phyloP scores from a whole-genome alignment of 1,140 invertebrate species.

The Plutomurus gul region DNA sequence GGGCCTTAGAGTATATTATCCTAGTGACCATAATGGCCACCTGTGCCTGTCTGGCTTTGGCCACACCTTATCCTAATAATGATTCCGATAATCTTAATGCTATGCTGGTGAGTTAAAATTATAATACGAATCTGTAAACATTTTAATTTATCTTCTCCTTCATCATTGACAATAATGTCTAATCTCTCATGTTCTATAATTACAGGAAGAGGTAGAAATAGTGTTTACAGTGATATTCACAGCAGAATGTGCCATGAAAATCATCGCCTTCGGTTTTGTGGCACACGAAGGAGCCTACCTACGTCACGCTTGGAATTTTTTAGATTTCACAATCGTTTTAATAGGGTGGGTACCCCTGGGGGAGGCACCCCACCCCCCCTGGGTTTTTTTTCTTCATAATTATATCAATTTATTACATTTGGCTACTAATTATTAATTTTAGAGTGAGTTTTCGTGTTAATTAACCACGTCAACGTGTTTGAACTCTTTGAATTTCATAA shows the following conservation, averaged over 20 bases:
- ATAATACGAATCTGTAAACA: background rate
- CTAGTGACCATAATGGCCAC: slow-evolving; percentile 98
- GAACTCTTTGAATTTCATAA: too few species aligned
- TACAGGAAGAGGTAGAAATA: slow-evolving; percentile 97
- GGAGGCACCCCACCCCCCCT: too few species aligned
- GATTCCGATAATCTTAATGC: slow-evolving; percentile 95
- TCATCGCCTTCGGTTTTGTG: slow-evolving; percentile 96
- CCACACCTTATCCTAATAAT: slow-evolving; percentile 92
- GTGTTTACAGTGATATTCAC: slow-evolving; percentile 99
- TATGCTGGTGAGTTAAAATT: slow-evolving; percentile 74
- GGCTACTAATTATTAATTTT: too few species aligned
- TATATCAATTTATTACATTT: too few species aligned
- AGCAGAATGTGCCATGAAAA: slow-evolving; percentile 97
- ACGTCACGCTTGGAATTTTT: slow-evolving; percentile 97
- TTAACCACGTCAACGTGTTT: too few species aligned
- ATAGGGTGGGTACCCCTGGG: too few species aligned
- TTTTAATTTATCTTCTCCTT: background rate
- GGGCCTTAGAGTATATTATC: slow-evolving; percentile 99
- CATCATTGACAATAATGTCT: background rate
- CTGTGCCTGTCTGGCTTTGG: slow-evolving; percentile 77
- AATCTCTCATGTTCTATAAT: slow-evolving; percentile 54
- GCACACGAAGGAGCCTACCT: slow-evolving; percentile 96
- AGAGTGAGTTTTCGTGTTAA: too few species aligned
- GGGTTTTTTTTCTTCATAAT: too few species aligned
- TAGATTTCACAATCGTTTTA: slow-evolving; percentile 99